These are phyloP conservation scores for Labeo catla DNA, from an alignment of 2,113 vertebrate species.

Conservation along the genomic window DNA sequence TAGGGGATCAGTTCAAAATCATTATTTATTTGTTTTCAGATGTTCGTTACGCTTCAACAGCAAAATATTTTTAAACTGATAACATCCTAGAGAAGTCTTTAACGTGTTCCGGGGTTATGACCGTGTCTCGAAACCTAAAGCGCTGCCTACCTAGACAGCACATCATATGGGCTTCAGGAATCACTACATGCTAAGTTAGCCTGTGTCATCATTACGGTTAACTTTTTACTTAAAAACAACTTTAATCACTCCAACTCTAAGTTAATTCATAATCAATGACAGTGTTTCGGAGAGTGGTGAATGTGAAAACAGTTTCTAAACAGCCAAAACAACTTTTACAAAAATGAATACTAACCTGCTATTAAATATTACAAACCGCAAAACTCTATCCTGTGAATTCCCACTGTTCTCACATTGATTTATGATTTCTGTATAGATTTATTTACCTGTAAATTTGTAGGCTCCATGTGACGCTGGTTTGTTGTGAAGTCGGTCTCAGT, in stretches of 20 bases:
- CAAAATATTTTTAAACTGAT: neutral
- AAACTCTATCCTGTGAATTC: neutral
- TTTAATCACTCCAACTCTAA: neutral
- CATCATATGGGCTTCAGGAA: neutral
- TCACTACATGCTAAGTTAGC: neutral
- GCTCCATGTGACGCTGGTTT: conserved; percentile 66
- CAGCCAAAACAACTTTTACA: neutral
- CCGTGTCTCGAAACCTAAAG: neutral
- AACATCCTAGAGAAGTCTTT: neutral
- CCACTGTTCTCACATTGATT: too few relatives aligned
- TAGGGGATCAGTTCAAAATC: neutral
- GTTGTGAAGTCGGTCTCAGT: neutral
- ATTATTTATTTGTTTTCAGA: neutral
- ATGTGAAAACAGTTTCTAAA: neutral
- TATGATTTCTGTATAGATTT: neutral
- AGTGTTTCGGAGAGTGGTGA: neutral
- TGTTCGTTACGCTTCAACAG: neutral
- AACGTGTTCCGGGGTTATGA: neutral
- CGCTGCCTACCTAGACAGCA: neutral
- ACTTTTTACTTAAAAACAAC: neutral
- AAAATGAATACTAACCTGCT: neutral
- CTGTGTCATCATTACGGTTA: too few relatives aligned
- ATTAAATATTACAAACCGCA: neutral
- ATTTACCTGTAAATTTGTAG: conserved; percentile 75
- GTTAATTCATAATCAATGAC: neutral